Conservation (phyloP, 2,113 vertebrate genomes). For the Catharus fuscescens region DNA sequence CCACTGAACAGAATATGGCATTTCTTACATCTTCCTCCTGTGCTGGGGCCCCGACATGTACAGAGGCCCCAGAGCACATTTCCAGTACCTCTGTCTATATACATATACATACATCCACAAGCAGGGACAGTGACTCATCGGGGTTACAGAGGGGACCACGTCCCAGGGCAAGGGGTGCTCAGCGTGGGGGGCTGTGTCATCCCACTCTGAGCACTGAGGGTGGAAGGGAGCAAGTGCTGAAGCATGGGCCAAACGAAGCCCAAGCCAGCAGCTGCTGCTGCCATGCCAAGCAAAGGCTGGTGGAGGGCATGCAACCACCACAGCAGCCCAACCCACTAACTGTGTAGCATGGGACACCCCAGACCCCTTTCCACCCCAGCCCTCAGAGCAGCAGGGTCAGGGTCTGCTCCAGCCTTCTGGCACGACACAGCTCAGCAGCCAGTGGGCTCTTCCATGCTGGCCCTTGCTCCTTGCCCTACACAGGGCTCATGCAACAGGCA, state of each 20-base stretch:
- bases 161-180: not conserved
- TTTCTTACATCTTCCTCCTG: slow-evolving; percentile 37
- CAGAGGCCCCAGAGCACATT: fast-evolving
- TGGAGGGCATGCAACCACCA: not conserved
- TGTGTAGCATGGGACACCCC: not conserved
- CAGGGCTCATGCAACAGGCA: slow-evolving; percentile 67
- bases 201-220: not conserved
- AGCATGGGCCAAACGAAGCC: slow-evolving; percentile 45
- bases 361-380: not conserved
- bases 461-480: not conserved
- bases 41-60: fast-evolving
- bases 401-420: not conserved
- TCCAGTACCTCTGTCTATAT: not conserved
- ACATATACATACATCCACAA: slow-evolving; percentile 31
- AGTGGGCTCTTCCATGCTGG: fast-evolving
- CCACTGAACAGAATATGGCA: not conserved
- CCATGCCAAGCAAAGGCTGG: not conserved
- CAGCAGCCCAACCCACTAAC: not conserved
- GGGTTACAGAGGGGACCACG: not conserved
- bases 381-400: not conserved
- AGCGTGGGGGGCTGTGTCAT: fast-evolving
- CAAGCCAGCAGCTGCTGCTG: not conserved
- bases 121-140: not conserved
- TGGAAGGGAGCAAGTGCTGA: not conserved
- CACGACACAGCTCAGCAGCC: fast-evolving